These are phyloP conservation scores for Drosophila neoperkinsi DNA, from an alignment of 2,888 invertebrate genomes.

Conservation along the genomic window DNA sequence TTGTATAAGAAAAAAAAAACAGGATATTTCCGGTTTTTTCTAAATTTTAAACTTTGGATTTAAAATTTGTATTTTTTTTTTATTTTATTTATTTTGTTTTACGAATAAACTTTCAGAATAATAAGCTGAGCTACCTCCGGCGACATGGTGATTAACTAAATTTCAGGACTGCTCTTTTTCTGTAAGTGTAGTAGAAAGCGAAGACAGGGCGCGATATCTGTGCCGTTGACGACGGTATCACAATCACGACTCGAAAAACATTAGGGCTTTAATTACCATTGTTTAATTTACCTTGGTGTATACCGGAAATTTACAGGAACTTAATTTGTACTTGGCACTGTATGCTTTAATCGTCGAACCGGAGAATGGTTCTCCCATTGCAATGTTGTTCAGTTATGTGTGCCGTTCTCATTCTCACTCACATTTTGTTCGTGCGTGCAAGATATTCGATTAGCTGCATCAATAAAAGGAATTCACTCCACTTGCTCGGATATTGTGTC, in stretches of 20 bases:
- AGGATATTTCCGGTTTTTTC: not conserved
- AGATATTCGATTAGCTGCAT: slow-evolving; percentile 67
- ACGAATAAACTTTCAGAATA: not conserved
- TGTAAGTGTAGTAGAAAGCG: not conserved
- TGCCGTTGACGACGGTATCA: slow-evolving; percentile 43
- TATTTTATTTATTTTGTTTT: not conserved
- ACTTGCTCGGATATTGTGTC: slow-evolving; percentile 14
- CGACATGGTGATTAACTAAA: not conserved
- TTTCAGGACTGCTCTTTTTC: not conserved
- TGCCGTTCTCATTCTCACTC: slow-evolving; percentile 26
- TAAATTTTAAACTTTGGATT: not conserved
- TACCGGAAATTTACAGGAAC: slow-evolving; percentile 79
- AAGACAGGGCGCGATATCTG: slow-evolving; percentile 26
- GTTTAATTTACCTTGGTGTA: slow-evolving; percentile 76
- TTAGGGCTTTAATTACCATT: slow-evolving; percentile 76
- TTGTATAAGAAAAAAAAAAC: not conserved
- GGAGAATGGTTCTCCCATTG: not conserved
- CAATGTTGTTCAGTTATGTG: slow-evolving; percentile 17
- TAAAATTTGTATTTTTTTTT: not conserved
- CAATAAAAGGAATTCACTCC: slow-evolving; percentile 34
- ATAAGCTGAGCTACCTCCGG: not conserved
- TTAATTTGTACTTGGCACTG: slow-evolving; percentile 66
- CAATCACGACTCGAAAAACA: slow-evolving; percentile 64
- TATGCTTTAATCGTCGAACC: slow-evolving; percentile 19
- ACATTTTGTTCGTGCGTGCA: slow-evolving; percentile 67